Evolutionary conservation across 1,140 invertebrate species (phyloP).

Genomic region (Eurosta solidaginis): DNA sequence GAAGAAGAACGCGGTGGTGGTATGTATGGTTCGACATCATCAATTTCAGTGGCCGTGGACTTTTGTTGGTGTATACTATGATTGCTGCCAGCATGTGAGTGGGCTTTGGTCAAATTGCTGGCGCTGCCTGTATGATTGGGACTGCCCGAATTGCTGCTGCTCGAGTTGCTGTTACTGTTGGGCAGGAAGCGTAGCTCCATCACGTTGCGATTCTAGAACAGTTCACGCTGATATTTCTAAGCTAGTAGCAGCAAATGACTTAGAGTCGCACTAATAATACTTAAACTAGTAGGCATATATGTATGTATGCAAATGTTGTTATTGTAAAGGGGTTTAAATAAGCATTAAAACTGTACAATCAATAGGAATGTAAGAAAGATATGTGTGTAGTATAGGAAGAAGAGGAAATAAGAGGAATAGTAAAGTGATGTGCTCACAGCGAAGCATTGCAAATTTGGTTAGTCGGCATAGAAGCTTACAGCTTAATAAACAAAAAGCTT

Average conservation of each 20-base stretch:
- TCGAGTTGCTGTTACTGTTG: constrained; percentile 34
- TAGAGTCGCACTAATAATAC: constrained; percentile 36
- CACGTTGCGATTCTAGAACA: constrained; percentile 59
- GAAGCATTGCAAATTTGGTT: too few species aligned
- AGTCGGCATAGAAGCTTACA: too few species aligned
- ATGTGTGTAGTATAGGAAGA: too few species aligned
- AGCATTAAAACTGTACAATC: not conserved
- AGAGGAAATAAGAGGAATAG: too few species aligned
- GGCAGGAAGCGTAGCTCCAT: constrained; percentile 58
- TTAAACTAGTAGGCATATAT: not conserved
- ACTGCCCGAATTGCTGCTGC: not conserved
- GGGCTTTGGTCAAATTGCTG: constrained; percentile 9
- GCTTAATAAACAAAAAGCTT: too few species aligned
- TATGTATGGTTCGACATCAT: not conserved
- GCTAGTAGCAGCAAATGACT: constrained; percentile 36
- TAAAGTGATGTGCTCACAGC: too few species aligned
- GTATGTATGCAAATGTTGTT: not conserved
- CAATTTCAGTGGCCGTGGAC: not conserved
- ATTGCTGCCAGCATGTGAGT: constrained; percentile 26
- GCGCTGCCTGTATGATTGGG: not conserved
- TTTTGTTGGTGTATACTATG: constrained; percentile 11
- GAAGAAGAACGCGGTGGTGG: constrained; percentile 43
- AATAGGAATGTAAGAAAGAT: not conserved
- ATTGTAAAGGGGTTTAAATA: too few species aligned
- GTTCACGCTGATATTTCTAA: constrained; percentile 42